Conservation (phyloP, 2,797 vertebrate genomes). For the Pseudochirops corinnae region DNA sequence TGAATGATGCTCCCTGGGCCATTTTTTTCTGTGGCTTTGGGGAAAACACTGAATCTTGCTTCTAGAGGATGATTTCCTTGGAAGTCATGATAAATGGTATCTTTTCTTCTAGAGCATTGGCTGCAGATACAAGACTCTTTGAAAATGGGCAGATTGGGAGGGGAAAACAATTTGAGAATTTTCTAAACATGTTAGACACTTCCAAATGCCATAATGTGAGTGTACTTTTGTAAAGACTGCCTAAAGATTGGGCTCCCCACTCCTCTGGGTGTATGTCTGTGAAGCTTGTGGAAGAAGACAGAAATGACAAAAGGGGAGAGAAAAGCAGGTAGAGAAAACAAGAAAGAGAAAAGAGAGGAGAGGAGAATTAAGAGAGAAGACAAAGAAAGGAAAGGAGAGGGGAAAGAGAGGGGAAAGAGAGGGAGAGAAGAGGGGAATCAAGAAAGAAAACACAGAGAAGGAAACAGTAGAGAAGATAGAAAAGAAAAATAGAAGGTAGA, state of each 20-base stretch:
- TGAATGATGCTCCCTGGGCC: neutral
- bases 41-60: neutral
- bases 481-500: neutral
- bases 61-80: neutral
- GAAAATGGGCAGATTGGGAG: neutral
- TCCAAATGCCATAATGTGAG: neutral
- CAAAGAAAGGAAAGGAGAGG: neutral
- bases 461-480: accelerated
- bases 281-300: neutral
- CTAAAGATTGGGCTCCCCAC: neutral
- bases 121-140: neutral
- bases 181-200: neutral
- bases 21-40: neutral
- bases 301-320: neutral
- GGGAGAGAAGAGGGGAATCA: no score
- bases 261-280: neutral
- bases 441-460: neutral
- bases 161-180: neutral
- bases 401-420: accelerated
- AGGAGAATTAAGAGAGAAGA: neutral
- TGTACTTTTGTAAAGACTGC: neutral
- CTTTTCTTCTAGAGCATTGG: neutral
- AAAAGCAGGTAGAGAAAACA: neutral
- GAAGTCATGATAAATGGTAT: neutral
- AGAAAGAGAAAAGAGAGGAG: neutral